These are phyloP conservation scores for Esox niger DNA, from an alignment of 2,113 vertebrate species.

Conservation along the genomic window DNA sequence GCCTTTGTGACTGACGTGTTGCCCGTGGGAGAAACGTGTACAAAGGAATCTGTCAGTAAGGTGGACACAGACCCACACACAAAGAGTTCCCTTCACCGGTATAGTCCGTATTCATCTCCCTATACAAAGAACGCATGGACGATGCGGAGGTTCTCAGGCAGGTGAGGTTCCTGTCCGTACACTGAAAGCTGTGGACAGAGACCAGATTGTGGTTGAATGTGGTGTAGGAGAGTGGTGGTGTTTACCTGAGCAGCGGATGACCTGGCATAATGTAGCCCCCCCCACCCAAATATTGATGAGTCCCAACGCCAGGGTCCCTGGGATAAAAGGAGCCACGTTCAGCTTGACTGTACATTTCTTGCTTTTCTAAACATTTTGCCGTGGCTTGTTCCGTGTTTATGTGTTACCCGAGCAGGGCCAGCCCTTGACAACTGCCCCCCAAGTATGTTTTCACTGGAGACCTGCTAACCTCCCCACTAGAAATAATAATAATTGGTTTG, in stretches of 20 bases:
- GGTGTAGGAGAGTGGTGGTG: neutral
- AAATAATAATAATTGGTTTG: no score
- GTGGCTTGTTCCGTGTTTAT: no score
- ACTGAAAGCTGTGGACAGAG: neutral
- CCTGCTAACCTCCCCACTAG: no score
- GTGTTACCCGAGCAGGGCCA: no score
- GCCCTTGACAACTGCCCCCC: no score
- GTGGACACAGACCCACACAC: neutral
- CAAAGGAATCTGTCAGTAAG: slow-evolving; percentile 1
- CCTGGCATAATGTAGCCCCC: no score
- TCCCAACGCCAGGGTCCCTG: no score
- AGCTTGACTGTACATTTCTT: no score
- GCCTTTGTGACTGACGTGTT: slow-evolving; percentile 2
- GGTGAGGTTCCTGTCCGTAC: neutral
- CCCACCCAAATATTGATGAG: no score
- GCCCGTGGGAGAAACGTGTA: neutral
- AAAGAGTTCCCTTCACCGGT: neutral
- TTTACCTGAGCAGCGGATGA: neutral
- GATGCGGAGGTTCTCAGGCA: neutral
- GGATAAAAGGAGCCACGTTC: no score
- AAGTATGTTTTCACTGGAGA: no score
- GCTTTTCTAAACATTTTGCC: no score
- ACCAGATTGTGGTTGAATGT: neutral
- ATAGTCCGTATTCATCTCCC: slow-evolving; percentile 2
- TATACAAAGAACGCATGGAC: neutral